These are phyloP conservation scores for Tuberolachnus salignus DNA, from an alignment of 2,888 invertebrate species.

Conservation along the genomic window DNA sequence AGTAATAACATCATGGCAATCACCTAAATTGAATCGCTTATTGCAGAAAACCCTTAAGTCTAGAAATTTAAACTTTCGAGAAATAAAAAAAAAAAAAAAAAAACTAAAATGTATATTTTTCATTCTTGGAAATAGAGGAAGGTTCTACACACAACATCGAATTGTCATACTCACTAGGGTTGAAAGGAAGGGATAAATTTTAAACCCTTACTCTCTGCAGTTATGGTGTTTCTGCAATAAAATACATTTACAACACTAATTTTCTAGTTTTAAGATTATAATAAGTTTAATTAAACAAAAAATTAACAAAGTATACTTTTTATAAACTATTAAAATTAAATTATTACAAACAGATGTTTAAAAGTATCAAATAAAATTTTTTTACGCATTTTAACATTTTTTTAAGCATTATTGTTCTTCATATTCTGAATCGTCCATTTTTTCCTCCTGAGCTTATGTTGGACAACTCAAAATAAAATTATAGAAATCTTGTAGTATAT, in stretches of 20 bases:
- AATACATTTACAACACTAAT: not conserved
- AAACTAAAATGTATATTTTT: not conserved
- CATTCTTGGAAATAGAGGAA: not conserved
- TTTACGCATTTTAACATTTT: not conserved
- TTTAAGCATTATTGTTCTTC: constrained; percentile 3
- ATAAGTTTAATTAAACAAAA: not conserved
- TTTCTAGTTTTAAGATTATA: not conserved
- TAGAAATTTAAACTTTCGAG: not conserved
- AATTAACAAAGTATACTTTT: not conserved
- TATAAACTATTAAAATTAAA: not conserved
- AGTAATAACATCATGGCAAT: too few species aligned
- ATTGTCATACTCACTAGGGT: not conserved
- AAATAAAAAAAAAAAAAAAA: not conserved
- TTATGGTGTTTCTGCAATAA: not conserved
- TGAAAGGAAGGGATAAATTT: not conserved
- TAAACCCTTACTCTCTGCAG: not conserved
- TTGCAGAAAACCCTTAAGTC: not conserved
- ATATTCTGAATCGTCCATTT: constrained; percentile 13
- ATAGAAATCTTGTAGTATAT: constrained; percentile 33
- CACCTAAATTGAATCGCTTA: not conserved
- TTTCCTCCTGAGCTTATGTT: constrained; percentile 23
- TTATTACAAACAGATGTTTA: not conserved
- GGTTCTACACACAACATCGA: not conserved
- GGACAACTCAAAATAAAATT: constrained; percentile 14
- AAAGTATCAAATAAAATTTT: not conserved